Conservation (phyloP, 2,113 vertebrate genomes). For the Malurus melanocephalus region DNA sequence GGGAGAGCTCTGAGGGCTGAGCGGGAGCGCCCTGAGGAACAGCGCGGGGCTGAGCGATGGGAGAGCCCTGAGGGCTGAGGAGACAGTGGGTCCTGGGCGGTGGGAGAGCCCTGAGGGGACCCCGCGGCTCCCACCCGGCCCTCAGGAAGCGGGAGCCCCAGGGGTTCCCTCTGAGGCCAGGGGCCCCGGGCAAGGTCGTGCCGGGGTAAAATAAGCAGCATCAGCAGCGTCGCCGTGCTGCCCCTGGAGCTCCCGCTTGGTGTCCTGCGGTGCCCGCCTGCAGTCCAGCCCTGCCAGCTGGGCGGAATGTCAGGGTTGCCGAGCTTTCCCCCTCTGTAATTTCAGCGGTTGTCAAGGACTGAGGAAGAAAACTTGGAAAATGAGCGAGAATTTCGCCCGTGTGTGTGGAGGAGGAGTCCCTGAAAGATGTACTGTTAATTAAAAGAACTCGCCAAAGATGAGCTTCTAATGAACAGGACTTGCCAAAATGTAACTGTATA, state of each 20-base stretch:
- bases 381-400: background rate
- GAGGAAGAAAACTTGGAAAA: background rate
- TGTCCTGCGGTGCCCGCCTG: background rate
- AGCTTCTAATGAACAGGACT: background rate
- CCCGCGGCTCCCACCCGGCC: background rate
- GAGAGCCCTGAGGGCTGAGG: no score
- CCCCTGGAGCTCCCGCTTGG: accelerated
- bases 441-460: background rate
- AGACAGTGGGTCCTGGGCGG: background rate
- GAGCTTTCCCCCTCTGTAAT: no score
- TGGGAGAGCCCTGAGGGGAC: no score
- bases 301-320: background rate
- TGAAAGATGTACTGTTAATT: background rate
- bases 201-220: accelerated
- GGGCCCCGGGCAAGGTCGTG: background rate
- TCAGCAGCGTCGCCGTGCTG: accelerated
- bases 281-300: background rate
- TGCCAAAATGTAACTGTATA: background rate
- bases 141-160: no score
- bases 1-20: background rate
- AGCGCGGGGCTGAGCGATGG: no score
- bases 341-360: background rate
- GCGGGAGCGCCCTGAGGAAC: background rate
- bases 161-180: background rate
- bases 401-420: no score